Evolutionary conservation across 1,140 invertebrate genomes (phyloP), one percentile per base, ranked within the genome.

Genomic region (Cydia pomonella): DNA sequence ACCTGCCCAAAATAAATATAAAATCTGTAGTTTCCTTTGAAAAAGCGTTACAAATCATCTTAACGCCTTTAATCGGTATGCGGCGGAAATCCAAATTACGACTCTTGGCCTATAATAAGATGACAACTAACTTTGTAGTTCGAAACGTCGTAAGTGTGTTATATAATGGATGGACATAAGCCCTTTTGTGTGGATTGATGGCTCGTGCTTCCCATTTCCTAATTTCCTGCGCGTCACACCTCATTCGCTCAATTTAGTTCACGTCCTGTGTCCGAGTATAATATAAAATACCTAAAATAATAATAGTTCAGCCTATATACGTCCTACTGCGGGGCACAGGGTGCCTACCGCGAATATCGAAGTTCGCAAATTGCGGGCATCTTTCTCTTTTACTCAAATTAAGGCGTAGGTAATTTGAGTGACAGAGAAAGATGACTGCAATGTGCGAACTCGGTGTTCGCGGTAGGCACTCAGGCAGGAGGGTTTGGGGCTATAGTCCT

Each of bases 21-120:
- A 59, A 59, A 59, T 59, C 53, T 2, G 53, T 59, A 53, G 38
- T 41, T 41, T 53, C 23, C 53, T 59, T 59, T 59, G 53, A 59
- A 59, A 59, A 59, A 59, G 53, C 21, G 53, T 59, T 59, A 59
- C 53, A 59, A 59, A 59, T 59, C 21, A 59, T 59, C 53, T 59
- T 59, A 59, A 59, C 53, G 53, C 53, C 21, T 59, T 59, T 59
- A 59, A 59, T 59, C 53, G 53, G 21, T 59, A 18, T 53, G 53
- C 53, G 53, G 53, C 53, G 53, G 53, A 59, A 59, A 59, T 59
- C 53, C 53, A 59, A 59, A 59, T 59, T 59, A 59, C 53, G 53
- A 59, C 53, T 59, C 53, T 59, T 59, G 53, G 53, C 53, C 53
- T 59, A 59, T 59, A 23, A 59, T 59, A 59, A 59, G 53, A 23